Base-by-base conservation (phyloP, 30 jellyfish, hydroid and myxozoan genomes). In the Cassiopea xamachana region DNA sequence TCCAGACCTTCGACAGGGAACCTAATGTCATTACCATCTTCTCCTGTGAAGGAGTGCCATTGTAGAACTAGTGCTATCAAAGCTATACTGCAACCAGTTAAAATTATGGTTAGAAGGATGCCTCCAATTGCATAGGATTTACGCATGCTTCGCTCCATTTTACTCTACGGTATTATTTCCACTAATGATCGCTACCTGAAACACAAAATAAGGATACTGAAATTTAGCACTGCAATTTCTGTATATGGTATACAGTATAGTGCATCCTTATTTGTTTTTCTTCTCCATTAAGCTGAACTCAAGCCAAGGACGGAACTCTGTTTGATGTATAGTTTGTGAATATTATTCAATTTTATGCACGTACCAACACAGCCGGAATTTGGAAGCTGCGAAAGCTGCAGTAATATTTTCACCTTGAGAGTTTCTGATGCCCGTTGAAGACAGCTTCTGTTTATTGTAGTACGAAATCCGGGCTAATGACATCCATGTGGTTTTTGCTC, bases 41-140 rank as follows among this genome's bases (percentile, higher is more conserved):
- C 75, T 55, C 89, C 19, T 39, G 77, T 77, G 45, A 87, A 77
- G 15, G 72, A 27, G n/a, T 87, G 51, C 94, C 94, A 87, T 43
- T 62, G 94, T 59, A 87, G 7, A 18, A 81, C 71, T 43, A 60
- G n/a, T 67, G 85, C 83, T 1, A 77, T 71, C 79, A 64, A 49
- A 43, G 89, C 90, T 45, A 87, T 87, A 27, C 84, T 60, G 71
- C 89, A 87, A 16, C 89, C 86, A 47, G 79, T 1, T 17, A 87
- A 69, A 1, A 81, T 15, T 15, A 67, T 48, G 43, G 89, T 59
- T 48, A 87, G 73, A 64, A 87, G 13, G 16, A 67, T 13, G 7
- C 84, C 48, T 19, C 84, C 81, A 27, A 69, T 59, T 17, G 79
- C 77, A 50, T 76, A 87, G 44, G 73, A 18, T 68, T 68, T 61